These are phyloP conservation scores for Melanargia galathea DNA, from an alignment of 2,888 invertebrate species.

Conservation along the genomic window DNA sequence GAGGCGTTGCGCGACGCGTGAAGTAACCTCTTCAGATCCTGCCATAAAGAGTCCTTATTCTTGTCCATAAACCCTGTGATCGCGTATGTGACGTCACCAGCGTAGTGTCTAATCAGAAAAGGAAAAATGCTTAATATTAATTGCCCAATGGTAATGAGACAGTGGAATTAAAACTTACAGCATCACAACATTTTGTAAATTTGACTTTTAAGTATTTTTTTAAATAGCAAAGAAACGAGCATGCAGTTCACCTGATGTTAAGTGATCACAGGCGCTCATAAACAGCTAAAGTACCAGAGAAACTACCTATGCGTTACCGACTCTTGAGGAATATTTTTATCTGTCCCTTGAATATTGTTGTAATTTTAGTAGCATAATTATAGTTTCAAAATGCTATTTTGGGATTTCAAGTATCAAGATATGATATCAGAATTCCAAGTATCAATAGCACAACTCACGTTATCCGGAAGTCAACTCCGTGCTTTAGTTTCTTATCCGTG, in stretches of 20 bases:
- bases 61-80: slow-evolving; percentile 97
- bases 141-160: neutral
- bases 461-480: slow-evolving; percentile 90
- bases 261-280: no score
- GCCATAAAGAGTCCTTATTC: slow-evolving; percentile 97
- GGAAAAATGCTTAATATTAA: neutral
- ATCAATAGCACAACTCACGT: slow-evolving; percentile 73
- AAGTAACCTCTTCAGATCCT: slow-evolving; percentile 96
- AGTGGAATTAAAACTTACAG: no score
- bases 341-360: no score
- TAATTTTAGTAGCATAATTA: no score
- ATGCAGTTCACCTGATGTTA: no score
- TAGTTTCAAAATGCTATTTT: neutral
- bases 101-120: slow-evolving; percentile 88
- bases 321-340: no score
- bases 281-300: no score
- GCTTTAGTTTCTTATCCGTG: slow-evolving; percentile 89
- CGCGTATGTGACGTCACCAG: slow-evolving; percentile 97
- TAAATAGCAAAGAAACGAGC: no score
- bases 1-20: slow-evolving; percentile 91
- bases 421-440: neutral
- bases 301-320: no score
- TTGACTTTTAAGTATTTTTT: no score
- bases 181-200: no score
- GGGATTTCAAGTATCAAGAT: neutral